Conservation (phyloP, 2,113 vertebrate genomes). For the Corythaixoides concolor region DNA sequence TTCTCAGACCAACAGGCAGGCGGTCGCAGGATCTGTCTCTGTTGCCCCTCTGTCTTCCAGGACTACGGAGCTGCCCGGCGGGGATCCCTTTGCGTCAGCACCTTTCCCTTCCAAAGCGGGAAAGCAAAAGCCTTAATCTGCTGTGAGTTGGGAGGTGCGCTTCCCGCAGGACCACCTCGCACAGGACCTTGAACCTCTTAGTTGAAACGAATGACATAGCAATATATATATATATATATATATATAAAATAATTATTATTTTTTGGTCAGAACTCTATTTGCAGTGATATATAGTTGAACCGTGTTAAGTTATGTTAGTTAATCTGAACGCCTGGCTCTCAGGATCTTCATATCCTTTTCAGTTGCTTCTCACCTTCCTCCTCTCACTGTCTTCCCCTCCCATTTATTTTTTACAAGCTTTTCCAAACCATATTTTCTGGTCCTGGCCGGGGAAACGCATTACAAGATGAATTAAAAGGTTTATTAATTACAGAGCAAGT, state of each 20-base stretch:
- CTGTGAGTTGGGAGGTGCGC: not conserved
- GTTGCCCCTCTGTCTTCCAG: conserved; percentile 78
- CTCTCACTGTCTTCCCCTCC: not conserved
- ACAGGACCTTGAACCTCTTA: not conserved
- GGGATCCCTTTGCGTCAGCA: conserved; percentile 89
- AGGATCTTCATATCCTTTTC: not conserved
- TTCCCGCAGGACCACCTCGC: not conserved
- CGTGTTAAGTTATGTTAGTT: conserved; percentile 54
- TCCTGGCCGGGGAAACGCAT: not conserved
- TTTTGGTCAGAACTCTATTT: conserved; percentile 40
- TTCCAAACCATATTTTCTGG: not conserved
- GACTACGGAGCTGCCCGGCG: conserved; percentile 79
- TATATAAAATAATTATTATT: not conserved
- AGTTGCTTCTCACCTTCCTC: not conserved
- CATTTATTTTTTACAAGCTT: not conserved
- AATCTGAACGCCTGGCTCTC: not conserved
- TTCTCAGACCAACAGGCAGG: conserved; percentile 80
- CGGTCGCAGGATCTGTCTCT: conserved; percentile 79
- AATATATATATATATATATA: conserved; percentile 2
- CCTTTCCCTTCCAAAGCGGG: conserved; percentile 91
- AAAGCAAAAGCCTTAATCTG: conserved; percentile 86
- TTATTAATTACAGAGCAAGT: conserved; percentile 42
- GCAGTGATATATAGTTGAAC: conserved; percentile 33
- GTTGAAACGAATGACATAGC: not conserved
- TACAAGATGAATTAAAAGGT: not conserved